Evolutionary conservation across 1,140 invertebrate genomes (phyloP).

Genomic region (Sinonovacula constricta): DNA sequence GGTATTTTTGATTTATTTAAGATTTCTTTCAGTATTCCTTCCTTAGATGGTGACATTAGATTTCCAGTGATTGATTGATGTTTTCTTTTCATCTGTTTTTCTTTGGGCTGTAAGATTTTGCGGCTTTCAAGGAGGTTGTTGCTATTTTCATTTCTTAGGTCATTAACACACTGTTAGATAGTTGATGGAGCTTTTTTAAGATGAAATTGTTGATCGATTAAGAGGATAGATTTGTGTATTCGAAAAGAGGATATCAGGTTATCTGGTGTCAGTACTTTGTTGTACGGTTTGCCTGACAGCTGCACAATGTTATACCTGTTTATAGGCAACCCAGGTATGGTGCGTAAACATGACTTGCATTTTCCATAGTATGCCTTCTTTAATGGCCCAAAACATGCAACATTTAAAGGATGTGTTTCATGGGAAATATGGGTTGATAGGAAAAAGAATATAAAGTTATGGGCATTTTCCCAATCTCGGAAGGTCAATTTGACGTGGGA

Average conservation of each 20-base stretch:
- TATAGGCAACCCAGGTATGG: background rate
- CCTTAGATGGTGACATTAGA: conserved; percentile 6
- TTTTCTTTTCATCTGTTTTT: too few relatives aligned
- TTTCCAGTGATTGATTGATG: conserved; percentile 5
- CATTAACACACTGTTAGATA: background rate
- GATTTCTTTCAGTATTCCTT: background rate
- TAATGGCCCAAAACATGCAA: conserved; percentile 13
- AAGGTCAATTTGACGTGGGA: conserved; percentile 19
- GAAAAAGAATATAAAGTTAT: conserved; percentile 19
- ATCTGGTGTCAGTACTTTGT: conserved; percentile 10
- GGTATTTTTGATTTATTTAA: background rate
- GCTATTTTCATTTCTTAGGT: conserved; percentile 5
- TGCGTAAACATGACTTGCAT: conserved; percentile 14
- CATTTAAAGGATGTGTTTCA: conserved; percentile 15
- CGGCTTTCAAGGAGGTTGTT: too few relatives aligned
- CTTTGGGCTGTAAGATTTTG: too few relatives aligned
- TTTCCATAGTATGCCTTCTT: conserved; percentile 14
- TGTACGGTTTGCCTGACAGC: conserved; percentile 12
- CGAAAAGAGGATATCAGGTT: conserved; percentile 23
- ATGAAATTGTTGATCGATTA: background rate
- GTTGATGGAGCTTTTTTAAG: conserved; percentile 1
- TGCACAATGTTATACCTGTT: background rate
- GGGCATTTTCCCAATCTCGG: background rate
- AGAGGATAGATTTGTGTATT: conserved; percentile 9
- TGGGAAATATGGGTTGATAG: conserved; percentile 9